Percentiles rank a stretch among this genome's conserved stretches.
Evolutionary conservation across 2,888 invertebrate species (phyloP).

Genomic region (Ophonus ardosiacus): DNA sequence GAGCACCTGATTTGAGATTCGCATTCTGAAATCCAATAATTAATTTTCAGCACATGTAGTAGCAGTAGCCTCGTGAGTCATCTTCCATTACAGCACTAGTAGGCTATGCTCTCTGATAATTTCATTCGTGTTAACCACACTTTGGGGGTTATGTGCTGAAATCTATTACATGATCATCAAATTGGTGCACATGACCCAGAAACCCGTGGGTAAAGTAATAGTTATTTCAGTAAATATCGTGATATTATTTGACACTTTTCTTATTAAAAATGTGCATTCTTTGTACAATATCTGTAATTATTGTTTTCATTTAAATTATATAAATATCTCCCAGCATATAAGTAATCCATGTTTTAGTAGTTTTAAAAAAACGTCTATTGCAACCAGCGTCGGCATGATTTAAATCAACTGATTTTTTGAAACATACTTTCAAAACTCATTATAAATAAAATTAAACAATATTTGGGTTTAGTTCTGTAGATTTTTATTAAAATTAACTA

Average conservation of each 20-base stretch:
- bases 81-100: not conserved
- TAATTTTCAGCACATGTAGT: not conserved
- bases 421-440: too few species aligned
- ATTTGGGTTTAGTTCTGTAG: too few species aligned
- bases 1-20: not conserved
- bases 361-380: too few species aligned
- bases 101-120: not conserved
- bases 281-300: too few species aligned
- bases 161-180: not conserved
- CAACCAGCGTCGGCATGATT: too few species aligned
- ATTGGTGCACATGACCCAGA: not conserved
- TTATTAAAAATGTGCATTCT: too few species aligned
- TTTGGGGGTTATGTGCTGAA: not conserved
- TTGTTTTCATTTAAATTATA: too few species aligned
- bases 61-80: not conserved
- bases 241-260: not conserved
- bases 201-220: not conserved
- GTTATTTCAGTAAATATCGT: not conserved
- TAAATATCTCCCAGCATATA: too few species aligned
- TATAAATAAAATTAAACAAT: too few species aligned
- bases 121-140: not conserved
- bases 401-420: too few species aligned
- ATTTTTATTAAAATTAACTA: too few species aligned
- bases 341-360: too few species aligned
- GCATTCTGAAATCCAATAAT: not conserved